Evolutionary conservation across 2,113 vertebrate species (phyloP), one percentile per base, ranked within the genome.

Genomic region (Syngnathus typhle): DNA sequence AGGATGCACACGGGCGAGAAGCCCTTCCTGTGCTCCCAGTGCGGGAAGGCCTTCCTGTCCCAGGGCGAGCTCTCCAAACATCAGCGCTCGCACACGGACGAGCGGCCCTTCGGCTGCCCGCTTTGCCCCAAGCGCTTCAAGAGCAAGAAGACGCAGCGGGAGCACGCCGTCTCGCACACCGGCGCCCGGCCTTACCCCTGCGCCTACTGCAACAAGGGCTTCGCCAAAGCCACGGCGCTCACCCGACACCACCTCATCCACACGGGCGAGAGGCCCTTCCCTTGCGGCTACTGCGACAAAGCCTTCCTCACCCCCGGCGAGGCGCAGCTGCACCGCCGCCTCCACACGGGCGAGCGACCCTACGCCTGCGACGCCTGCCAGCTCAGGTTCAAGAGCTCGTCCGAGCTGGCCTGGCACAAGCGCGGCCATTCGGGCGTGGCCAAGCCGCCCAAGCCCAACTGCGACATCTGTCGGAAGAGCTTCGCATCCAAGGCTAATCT

Each of bases 21-120:
- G 23, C 90, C 90, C 0, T 91, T 86, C 80, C 88, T 91, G 44
- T 91, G 90, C 71, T 88, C 89, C 0, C 91, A 92, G 67, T 93
- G 91, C 6, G 91, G 93, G 19, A 91, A 93, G 78, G 82, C 89
- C 64, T 93, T 93, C 75, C 71, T 92, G 11, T 93, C 90, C 5
- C 92, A 89, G 60, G 92, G 91, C 3, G 88, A 92, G 65, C 88
- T 93, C 43, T 76, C 90, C 39, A 87, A 92, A 71, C 92, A 93
- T 66, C 84, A 90, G 77, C 80, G 88, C 72, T 91, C 87, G 1
- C 92, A 92, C 1, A 73, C 80, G 4, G 90, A 92, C 0, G 89
- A 90, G 60, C 75, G 84, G n/a, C 89, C 93, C 18, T 92, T 89
- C 80, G 60, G 83, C 43, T 91, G 90, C 74, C 36, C 71, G 8